These are phyloP conservation scores for Caranx melampygus DNA, from an alignment of 2,113 vertebrate species.

Conservation along the genomic window DNA sequence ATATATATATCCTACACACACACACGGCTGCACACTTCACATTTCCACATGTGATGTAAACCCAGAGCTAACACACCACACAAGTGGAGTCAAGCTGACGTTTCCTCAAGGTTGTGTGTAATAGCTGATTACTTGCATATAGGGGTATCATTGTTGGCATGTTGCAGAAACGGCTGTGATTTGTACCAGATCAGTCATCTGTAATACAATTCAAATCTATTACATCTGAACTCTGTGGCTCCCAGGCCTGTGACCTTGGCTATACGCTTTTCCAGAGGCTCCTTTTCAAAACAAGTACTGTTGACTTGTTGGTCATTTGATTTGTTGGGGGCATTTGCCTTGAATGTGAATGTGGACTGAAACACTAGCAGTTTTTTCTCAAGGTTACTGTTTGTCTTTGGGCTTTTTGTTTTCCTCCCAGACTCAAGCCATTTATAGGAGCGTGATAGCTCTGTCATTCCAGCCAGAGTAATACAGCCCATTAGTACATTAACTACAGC, in stretches of 20 bases:
- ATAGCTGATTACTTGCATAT: constrained; percentile 61
- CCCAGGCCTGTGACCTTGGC: constrained; percentile 70
- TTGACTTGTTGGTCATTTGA: constrained; percentile 78
- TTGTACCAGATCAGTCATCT: constrained; percentile 71
- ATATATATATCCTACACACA: not conserved
- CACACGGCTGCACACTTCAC: constrained; percentile 50
- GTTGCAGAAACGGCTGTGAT: constrained; percentile 59
- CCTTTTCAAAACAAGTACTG: constrained; percentile 73
- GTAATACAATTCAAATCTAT: constrained; percentile 74
- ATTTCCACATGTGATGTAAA: constrained; percentile 39
- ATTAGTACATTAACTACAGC: constrained; percentile 67
- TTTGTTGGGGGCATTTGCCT: constrained; percentile 70
- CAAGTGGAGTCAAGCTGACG: constrained; percentile 46
- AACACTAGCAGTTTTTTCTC: constrained; percentile 42
- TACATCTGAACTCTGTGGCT: constrained; percentile 55
- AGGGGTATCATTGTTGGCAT: constrained; percentile 59
- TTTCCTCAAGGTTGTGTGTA: constrained; percentile 73
- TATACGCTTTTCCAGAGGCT: constrained; percentile 58
- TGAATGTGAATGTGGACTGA: constrained; percentile 64
- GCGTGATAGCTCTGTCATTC: constrained; percentile 35
- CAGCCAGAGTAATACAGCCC: constrained; percentile 49
- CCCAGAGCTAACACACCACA: constrained; percentile 19
- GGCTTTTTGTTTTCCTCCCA: constrained; percentile 38
- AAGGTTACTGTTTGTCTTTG: constrained; percentile 71
- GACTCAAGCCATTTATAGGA: constrained; percentile 49